Evolutionary conservation across 2,797 vertebrate genomes (phyloP).

Genomic region (Dallia pectoralis): DNA sequence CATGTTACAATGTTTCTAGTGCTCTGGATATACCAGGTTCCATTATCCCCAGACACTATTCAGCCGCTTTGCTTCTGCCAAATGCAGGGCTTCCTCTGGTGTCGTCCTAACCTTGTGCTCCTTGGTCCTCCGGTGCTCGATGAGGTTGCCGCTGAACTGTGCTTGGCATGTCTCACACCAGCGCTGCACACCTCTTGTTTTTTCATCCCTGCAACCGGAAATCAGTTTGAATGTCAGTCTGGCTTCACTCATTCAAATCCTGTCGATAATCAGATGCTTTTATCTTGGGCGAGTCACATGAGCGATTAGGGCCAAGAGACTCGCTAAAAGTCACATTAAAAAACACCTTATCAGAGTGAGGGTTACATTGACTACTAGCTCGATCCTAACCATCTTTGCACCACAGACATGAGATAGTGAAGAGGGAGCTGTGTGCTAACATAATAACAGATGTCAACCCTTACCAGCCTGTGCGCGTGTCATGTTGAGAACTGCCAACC

Average conservation of each 20-base stretch:
- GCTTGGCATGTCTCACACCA: slow-evolving; percentile 92
- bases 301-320: no score
- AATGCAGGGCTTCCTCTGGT: not conserved
- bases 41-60: not conserved
- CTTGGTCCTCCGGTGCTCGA: slow-evolving; percentile 84
- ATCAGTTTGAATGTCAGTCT: not conserved
- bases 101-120: slow-evolving; percentile 84
- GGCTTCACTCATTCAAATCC: no score
- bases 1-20: not conserved
- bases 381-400: not conserved
- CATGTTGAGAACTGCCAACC: slow-evolving; percentile 25
- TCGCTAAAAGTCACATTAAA: no score
- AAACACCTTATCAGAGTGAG: no score
- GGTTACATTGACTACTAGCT: no score
- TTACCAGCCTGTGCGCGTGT: slow-evolving; percentile 44
- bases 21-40: not conserved
- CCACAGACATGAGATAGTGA: not conserved
- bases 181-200: slow-evolving; percentile 55
- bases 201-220: slow-evolving; percentile 69
- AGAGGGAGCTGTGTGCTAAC: not conserved
- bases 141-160: slow-evolving; percentile 85
- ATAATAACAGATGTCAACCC: not conserved
- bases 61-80: not conserved
- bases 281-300: no score
- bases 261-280: no score